These are phyloP conservation scores for Zoroaster sp. DNA, from an alignment of 53 echinoderm and acorn worm species.

Conservation along the genomic window DNA sequence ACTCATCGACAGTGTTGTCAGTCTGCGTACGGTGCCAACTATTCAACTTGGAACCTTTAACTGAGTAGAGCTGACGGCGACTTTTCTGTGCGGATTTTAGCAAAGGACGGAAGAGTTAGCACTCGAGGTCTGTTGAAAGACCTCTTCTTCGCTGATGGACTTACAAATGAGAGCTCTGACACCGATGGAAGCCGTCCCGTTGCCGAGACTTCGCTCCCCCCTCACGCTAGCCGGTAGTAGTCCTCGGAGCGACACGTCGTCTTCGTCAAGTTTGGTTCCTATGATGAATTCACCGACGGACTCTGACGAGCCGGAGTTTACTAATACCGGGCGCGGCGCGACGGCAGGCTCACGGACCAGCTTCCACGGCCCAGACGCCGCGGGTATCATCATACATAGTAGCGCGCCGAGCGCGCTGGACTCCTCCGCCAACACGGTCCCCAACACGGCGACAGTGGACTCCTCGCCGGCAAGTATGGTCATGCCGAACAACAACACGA, in stretches of 20 bases:
- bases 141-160: background rate
- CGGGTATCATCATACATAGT: background rate
- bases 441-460: background rate
- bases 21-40: too few relatives aligned
- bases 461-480: background rate
- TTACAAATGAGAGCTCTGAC: background rate
- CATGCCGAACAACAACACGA: constrained; percentile 36
- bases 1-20: background rate
- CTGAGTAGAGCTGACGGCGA: background rate
- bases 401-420: background rate
- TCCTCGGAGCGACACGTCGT: constrained; percentile 35
- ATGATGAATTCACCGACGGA: constrained; percentile 6
- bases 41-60: background rate
- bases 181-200: constrained; percentile 33
- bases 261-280: background rate
- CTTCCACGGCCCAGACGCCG: background rate
- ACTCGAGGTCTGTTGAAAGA: background rate
- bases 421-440: background rate
- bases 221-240: constrained; percentile 34
- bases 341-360: background rate
- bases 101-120: background rate
- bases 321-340: background rate
- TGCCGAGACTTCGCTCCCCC: constrained; percentile 15
- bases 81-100: background rate
- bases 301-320: constrained; percentile 19